A percentile compares a stretch with the other conserved stretches of the same genome.
Evolutionary conservation across 2,113 vertebrate genomes (phyloP).

Genomic region (Hoplias malabaricus): DNA sequence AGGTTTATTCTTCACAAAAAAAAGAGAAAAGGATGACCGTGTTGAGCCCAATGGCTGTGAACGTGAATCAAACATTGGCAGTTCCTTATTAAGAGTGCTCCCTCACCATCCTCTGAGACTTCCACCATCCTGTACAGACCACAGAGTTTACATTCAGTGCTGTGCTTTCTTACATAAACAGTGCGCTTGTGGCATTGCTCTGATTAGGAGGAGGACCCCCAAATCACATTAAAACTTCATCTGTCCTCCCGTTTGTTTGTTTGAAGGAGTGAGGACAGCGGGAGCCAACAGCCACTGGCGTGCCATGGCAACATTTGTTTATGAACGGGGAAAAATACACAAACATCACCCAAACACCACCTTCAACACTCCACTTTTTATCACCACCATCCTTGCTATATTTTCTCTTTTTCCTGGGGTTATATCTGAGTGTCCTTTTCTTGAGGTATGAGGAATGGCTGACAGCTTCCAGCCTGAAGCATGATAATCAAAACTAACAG

Average conservation of each 20-base stretch:
- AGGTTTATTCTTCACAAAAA: slow-evolving; percentile 59
- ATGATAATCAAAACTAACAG: slow-evolving; percentile 10
- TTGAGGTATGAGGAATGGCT: neutral
- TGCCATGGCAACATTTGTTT: slow-evolving; percentile 61
- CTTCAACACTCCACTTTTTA: slow-evolving; percentile 7
- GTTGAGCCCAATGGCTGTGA: slow-evolving; percentile 44
- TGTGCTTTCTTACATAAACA: slow-evolving; percentile 73
- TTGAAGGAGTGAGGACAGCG: slow-evolving; percentile 64
- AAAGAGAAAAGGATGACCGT: slow-evolving; percentile 46
- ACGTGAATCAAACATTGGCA: slow-evolving; percentile 74
- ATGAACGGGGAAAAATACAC: slow-evolving; percentile 51
- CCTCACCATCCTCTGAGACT: slow-evolving; percentile 53
- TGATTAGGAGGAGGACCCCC: slow-evolving; percentile 76
- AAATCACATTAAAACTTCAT: slow-evolving; percentile 78
- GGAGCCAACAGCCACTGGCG: slow-evolving; percentile 49
- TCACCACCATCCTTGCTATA: slow-evolving; percentile 10
- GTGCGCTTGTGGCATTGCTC: slow-evolving; percentile 66
- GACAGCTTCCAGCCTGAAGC: neutral
- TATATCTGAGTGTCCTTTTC: neutral
- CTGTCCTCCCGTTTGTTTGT: slow-evolving; percentile 65
- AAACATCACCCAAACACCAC: slow-evolving; percentile 39
- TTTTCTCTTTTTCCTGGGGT: slow-evolving; percentile 15
- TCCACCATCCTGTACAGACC: slow-evolving; percentile 60
- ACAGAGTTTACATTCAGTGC: slow-evolving; percentile 69
- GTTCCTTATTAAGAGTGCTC: slow-evolving; percentile 54